A percentile compares a stretch with the other conserved stretches of the same genome.
Conservation (phyloP, 2,113 vertebrate genomes). For the Labrus mixtus region DNA sequence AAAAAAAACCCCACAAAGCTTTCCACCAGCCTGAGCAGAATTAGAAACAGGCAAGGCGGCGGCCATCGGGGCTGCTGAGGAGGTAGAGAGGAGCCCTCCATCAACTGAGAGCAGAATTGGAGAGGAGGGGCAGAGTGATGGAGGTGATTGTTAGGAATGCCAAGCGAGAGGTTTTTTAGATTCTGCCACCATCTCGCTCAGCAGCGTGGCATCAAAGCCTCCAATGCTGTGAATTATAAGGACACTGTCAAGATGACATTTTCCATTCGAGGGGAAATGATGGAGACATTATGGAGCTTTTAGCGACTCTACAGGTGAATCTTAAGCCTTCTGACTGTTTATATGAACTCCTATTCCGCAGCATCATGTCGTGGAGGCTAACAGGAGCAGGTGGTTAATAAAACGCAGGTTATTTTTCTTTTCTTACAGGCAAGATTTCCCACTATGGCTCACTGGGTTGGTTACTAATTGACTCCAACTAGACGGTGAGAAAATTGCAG, state of each 20-base stretch:
- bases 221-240: conserved; percentile 5
- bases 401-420: neutral
- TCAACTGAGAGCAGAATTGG: conserved; percentile 46
- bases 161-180: conserved; percentile 41
- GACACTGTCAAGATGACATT: conserved; percentile 25
- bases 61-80: conserved; percentile 26
- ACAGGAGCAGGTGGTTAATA: neutral
- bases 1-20: conserved; percentile 58
- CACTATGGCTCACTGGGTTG: neutral
- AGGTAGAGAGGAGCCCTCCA: conserved; percentile 51
- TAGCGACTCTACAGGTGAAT: conserved; percentile 27
- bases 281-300: conserved; percentile 43
- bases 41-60: conserved; percentile 58
- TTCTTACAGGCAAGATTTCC: neutral
- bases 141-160: conserved; percentile 54
- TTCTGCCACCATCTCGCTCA: conserved; percentile 30
- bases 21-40: conserved; percentile 62
- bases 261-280: conserved; percentile 22
- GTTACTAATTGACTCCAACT: conserved; percentile 1
- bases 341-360: neutral
- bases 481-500: too few species aligned
- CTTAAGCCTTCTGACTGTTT: conserved; percentile 7
- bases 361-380: neutral
- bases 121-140: conserved; percentile 41
- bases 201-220: conserved; percentile 13